Conservation (phyloP, 2,888 invertebrate species). For the Ptychoptera albimana region DNA sequence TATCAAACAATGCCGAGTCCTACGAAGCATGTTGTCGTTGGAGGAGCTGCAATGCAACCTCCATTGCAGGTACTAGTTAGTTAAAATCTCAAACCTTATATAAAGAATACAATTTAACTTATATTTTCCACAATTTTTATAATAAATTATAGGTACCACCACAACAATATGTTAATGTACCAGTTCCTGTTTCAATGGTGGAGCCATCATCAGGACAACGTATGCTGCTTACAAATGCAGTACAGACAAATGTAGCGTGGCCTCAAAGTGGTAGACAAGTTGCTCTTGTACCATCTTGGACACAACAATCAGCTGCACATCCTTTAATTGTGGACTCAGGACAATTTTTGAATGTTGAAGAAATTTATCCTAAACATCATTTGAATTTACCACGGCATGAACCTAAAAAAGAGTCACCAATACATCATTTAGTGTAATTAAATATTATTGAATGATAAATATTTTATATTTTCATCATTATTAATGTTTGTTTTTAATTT, state of each 20-base stretch:
- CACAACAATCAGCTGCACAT: slow-evolving; percentile 54
- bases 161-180: slow-evolving; percentile 63
- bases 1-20: slow-evolving; percentile 70
- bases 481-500: slow-evolving; percentile 10
- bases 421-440: slow-evolving; percentile 31
- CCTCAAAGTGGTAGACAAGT: slow-evolving; percentile 46
- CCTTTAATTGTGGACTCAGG: slow-evolving; percentile 63
- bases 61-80: slow-evolving; percentile 22
- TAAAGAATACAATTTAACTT: slow-evolving; percentile 8
- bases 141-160: slow-evolving; percentile 42
- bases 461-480: not conserved
- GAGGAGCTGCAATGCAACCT: slow-evolving; percentile 33
- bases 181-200: slow-evolving; percentile 75
- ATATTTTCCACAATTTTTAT: slow-evolving; percentile 4
- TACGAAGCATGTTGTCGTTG: slow-evolving; percentile 37
- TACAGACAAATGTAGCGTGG: slow-evolving; percentile 32
- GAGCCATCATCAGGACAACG: slow-evolving; percentile 67
- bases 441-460: not conserved
- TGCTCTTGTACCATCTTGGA: slow-evolving; percentile 74
- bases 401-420: slow-evolving; percentile 40
- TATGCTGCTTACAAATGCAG: slow-evolving; percentile 49
- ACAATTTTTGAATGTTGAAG: slow-evolving; percentile 49
- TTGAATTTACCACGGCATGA: slow-evolving; percentile 40
- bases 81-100: not conserved
- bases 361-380: slow-evolving; percentile 39